Conservation (phyloP, 2,797 vertebrate species). For the Alcedo atthis region DNA sequence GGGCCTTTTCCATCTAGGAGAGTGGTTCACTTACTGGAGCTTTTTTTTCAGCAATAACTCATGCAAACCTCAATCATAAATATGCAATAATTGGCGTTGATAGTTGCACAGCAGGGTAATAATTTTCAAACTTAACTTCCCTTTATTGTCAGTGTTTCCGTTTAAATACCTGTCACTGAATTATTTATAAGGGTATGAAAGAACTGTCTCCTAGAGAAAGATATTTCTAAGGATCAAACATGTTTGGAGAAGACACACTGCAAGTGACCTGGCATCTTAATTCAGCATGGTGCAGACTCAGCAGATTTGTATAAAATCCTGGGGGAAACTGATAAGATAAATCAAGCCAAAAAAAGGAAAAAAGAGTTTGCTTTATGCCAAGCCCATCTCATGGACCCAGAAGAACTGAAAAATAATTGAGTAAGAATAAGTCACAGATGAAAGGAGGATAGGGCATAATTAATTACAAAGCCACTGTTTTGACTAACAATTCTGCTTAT, state of each 20-base stretch:
- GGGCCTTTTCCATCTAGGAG: background rate
- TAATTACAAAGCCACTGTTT: background rate
- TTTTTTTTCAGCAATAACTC: constrained; percentile 24
- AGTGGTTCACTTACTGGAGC: background rate
- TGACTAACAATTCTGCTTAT: background rate
- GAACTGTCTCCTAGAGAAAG: background rate
- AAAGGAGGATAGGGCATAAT: background rate
- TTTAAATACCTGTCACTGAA: background rate
- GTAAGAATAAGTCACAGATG: background rate
- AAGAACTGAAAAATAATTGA: background rate
- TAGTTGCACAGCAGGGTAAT: background rate
- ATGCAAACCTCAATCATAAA: background rate
- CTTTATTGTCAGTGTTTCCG: background rate
- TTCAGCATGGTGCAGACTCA: background rate
- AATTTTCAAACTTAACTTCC: background rate
- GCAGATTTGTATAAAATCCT: background rate
- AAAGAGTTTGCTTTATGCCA: fast-evolving
- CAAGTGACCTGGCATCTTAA: background rate
- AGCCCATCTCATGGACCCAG: background rate
- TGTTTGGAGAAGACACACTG: background rate
- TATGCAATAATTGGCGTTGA: background rate
- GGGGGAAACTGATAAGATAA: background rate
- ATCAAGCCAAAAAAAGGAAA: background rate
- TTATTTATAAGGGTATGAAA: background rate
- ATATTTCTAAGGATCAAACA: background rate